phyloP scores from a whole-genome alignment of 2,797 vertebrate genomes.

The Neostethus bicornis region DNA sequence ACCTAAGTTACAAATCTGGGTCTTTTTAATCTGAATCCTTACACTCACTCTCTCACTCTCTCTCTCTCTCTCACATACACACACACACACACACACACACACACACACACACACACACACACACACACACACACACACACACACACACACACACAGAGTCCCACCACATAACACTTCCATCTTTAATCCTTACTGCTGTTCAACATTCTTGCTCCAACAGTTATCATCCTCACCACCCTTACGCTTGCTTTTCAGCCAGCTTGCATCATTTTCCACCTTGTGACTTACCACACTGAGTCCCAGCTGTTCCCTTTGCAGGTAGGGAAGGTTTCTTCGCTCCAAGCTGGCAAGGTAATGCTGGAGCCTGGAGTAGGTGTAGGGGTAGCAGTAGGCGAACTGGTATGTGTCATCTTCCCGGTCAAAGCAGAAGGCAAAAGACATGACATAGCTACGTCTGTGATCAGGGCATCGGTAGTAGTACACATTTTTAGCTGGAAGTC shows the following conservation, averaged over 20 bases:
- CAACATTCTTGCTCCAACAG: constrained; percentile 16
- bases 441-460: constrained; percentile 95
- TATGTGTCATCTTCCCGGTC: constrained; percentile 94
- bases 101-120: too few species aligned
- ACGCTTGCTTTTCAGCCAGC: neutral
- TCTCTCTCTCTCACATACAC: too few species aligned
- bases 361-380: constrained; percentile 95
- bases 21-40: constrained; percentile 41
- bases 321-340: constrained; percentile 90
- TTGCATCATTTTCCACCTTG: neutral
- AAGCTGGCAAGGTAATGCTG: constrained; percentile 94
- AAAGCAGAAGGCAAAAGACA: constrained; percentile 99
- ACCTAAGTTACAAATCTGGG: constrained; percentile 58
- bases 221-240: constrained; percentile 5
- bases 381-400: constrained; percentile 97
- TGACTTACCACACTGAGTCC: constrained; percentile 94
- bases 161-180: constrained; percentile 14
- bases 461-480: constrained; percentile 98
- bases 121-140: too few species aligned
- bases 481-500: constrained; percentile 94
- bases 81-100: too few species aligned
- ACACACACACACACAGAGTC: too few species aligned
- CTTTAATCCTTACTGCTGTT: constrained; percentile 30
- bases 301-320: constrained; percentile 89
- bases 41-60: constrained; percentile 13